phyloP scores from a whole-genome alignment of 2,797 vertebrate genomes.

The Remorina albescens region DNA sequence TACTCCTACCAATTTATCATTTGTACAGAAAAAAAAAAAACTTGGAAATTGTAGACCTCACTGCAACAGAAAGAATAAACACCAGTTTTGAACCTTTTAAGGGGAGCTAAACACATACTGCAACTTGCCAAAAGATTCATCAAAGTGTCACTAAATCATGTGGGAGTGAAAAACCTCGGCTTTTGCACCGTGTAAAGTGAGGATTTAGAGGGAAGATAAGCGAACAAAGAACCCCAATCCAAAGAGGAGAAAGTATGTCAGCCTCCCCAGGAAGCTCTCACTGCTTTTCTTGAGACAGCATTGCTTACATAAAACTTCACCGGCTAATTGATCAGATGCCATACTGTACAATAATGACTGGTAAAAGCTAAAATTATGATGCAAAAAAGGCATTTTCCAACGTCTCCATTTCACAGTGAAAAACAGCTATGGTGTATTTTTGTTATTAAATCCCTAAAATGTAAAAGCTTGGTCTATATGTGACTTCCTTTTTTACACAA shows the following conservation, averaged over 20 bases:
- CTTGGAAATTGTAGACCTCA: slow-evolving; percentile 11
- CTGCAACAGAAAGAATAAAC: slow-evolving; percentile 47
- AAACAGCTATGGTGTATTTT: not conserved
- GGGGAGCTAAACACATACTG: slow-evolving; percentile 35
- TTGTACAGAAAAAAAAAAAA: slow-evolving; percentile 14
- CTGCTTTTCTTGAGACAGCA: slow-evolving; percentile 19
- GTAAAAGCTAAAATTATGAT: slow-evolving; percentile 5
- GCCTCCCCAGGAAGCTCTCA: slow-evolving; percentile 41
- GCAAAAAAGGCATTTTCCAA: not conserved
- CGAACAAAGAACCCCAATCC: slow-evolving; percentile 39
- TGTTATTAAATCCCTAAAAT: not conserved
- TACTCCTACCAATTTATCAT: slow-evolving; percentile 33
- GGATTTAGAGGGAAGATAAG: slow-evolving; percentile 57
- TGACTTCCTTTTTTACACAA: not conserved
- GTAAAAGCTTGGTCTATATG: not conserved
- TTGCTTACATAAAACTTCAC: slow-evolving; percentile 14
- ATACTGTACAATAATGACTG: too few relatives aligned
- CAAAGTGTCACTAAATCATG: slow-evolving; percentile 63
- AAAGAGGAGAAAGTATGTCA: slow-evolving; percentile 54
- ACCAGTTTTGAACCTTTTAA: slow-evolving; percentile 52
- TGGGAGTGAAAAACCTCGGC: slow-evolving; percentile 61
- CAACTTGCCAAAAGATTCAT: slow-evolving; percentile 65
- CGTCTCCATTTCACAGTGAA: slow-evolving; percentile 1
- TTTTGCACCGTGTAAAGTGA: slow-evolving; percentile 43
- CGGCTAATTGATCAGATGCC: slow-evolving; percentile 23